Conservation (phyloP, 2,113 vertebrate species). For the human (Homo sapiens) region DNA sequence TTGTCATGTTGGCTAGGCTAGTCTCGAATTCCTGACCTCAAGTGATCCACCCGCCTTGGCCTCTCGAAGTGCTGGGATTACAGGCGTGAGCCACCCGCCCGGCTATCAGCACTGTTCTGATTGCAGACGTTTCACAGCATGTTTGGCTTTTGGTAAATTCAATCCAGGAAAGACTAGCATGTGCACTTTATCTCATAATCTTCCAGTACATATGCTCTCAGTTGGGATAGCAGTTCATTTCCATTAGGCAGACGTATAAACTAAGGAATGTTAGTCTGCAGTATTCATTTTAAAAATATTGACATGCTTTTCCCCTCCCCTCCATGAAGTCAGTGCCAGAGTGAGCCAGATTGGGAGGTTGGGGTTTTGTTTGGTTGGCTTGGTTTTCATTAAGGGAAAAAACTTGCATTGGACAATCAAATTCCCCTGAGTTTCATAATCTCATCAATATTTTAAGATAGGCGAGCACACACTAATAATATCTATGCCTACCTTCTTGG, state of each 20-base stretch:
- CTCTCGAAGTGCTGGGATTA: too few relatives aligned
- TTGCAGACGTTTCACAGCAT: neutral
- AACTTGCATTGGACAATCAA: slow-evolving; percentile 38
- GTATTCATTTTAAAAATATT: slow-evolving; percentile 37
- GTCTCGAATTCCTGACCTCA: too few relatives aligned
- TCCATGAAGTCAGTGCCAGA: neutral
- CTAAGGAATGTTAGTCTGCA: slow-evolving; percentile 46
- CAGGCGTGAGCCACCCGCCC: too few relatives aligned
- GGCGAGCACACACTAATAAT: neutral
- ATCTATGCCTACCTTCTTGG: neutral
- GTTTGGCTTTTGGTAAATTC: slow-evolving; percentile 33
- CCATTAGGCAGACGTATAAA: slow-evolving; percentile 2
- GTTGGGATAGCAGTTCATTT: slow-evolving; percentile 13
- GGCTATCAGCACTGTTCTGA: slow-evolving; percentile 27
- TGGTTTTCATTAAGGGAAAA: slow-evolving; percentile 48
- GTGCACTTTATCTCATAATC: slow-evolving; percentile 26
- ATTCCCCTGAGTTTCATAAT: neutral
- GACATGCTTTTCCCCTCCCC: neutral
- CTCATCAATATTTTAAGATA: slow-evolving; percentile 39
- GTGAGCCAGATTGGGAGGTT: slow-evolving; percentile 35
- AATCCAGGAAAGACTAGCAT: neutral
- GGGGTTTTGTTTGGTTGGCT: slow-evolving; percentile 46
- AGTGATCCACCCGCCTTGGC: too few relatives aligned
- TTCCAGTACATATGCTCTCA: neutral
- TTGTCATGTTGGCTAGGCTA: too few relatives aligned